These are phyloP conservation scores for Leptopilina clavipes DNA, from an alignment of 1,140 invertebrate species.

Conservation along the genomic window DNA sequence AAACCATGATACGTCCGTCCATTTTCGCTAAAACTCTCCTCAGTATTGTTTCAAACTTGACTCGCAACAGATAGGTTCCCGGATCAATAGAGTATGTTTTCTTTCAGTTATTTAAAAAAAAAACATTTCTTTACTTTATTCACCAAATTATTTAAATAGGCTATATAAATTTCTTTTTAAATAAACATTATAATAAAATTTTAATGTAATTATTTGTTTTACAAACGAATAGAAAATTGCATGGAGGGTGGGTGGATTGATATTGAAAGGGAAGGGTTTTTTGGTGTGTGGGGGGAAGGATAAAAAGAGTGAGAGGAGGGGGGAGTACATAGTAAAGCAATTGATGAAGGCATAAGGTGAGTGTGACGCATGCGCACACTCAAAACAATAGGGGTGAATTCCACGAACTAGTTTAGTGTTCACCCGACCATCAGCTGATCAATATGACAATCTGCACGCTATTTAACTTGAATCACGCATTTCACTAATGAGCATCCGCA, in stretches of 20 bases:
- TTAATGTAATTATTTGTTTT: not conserved
- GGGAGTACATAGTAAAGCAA: conserved; percentile 25
- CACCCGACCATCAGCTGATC: conserved; percentile 72
- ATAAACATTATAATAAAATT: not conserved
- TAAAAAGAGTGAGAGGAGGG: not conserved
- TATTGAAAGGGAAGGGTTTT: not conserved
- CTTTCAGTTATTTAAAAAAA: not conserved
- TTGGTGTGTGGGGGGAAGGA: not conserved
- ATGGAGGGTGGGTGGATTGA: not conserved
- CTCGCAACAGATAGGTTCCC: conserved; percentile 2
- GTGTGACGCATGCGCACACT: conserved; percentile 31
- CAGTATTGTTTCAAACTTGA: conserved; percentile 12
- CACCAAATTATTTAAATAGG: not conserved
- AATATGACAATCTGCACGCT: conserved; percentile 57
- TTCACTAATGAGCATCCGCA: conserved; percentile 2
- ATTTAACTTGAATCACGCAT: conserved; percentile 9
- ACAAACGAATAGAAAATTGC: not conserved
- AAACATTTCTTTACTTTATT: not conserved
- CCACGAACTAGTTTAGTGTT: conserved; percentile 67
- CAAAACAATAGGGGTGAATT: conserved; percentile 67
- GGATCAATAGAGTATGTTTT: conserved; percentile 19
- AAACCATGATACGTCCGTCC: not conserved
- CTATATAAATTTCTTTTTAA: not conserved
- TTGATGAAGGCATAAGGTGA: conserved; percentile 34
- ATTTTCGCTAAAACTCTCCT: not conserved